These are phyloP conservation scores for human (Homo sapiens) DNA, from an alignment of 2,113 vertebrate genomes.

Conservation along the genomic window GRCh38 chr22:23909001-23909500, in stretches of 20 bases:
- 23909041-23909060: not conserved
- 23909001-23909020: not conserved
- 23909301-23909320: not conserved
- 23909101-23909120: not conserved
- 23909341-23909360: not conserved
- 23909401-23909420: no score
- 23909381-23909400: no score
- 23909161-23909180: not conserved
- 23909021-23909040: not conserved
- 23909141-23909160: not conserved
- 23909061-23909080: not conserved
- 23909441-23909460: no score
- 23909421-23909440: no score
- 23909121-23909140: not conserved
- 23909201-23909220: not conserved
- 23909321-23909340: not conserved
- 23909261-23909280: not conserved
- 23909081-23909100: not conserved
- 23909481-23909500: no score
- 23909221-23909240: not conserved
- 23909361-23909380: no score
- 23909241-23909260: not conserved
- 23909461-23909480: no score
- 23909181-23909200: not conserved
- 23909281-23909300: not conserved